Evolutionary conservation across 2,888 invertebrate genomes (phyloP).

Genomic region (Ceramica pisi): DNA sequence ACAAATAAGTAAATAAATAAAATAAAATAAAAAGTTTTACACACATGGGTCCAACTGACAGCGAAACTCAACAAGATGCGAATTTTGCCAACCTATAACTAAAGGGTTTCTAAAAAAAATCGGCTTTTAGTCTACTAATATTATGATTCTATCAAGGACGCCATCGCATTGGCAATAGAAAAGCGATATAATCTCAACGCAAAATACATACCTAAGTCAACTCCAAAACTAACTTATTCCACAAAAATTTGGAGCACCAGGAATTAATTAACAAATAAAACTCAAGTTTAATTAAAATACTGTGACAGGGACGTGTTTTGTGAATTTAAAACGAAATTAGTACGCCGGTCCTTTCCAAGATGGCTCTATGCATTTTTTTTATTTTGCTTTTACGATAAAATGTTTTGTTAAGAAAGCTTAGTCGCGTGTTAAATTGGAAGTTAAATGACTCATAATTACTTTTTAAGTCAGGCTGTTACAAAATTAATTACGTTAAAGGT

Average conservation of each 20-base stretch:
- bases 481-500: background rate
- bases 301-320: slow-evolving; percentile 56
- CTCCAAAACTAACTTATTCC: slow-evolving; percentile 15
- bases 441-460: slow-evolving; percentile 32
- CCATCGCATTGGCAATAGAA: background rate
- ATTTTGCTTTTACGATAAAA: slow-evolving; percentile 21
- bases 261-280: slow-evolving; percentile 56
- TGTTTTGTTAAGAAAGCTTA: slow-evolving; percentile 23
- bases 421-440: slow-evolving; percentile 13
- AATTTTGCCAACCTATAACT: no score
- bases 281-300: slow-evolving; percentile 57
- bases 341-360: slow-evolving; percentile 5
- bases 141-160: no score
- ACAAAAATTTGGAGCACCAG: slow-evolving; percentile 21
- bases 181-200: background rate
- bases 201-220: slow-evolving; percentile 8
- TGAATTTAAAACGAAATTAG: slow-evolving; percentile 58
- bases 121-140: no score
- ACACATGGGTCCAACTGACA: no score
- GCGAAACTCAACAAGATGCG: no score
- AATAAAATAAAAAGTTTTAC: no score
- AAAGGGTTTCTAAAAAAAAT: no score
- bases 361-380: slow-evolving; percentile 35
- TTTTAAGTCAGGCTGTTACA: slow-evolving; percentile 24
- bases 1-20: no score